These are phyloP conservation scores for Mellivora capensis DNA, from an alignment of 2,113 vertebrate species.

Conservation along the genomic window DNA sequence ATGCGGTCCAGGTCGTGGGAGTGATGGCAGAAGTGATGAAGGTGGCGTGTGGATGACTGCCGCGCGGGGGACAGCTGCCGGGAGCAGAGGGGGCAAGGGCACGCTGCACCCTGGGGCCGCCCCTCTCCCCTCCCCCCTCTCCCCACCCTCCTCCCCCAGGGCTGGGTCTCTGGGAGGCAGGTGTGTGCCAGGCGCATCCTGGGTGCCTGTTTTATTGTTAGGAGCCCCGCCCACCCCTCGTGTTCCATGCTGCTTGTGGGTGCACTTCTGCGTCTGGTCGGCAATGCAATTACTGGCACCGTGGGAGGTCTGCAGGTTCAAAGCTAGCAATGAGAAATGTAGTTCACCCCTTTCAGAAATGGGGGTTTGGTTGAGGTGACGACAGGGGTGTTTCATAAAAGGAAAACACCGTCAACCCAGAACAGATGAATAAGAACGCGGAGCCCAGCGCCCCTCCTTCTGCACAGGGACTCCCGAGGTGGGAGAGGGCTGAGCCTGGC, in stretches of 20 bases:
- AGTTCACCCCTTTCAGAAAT: slow-evolving; percentile 77
- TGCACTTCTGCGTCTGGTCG: slow-evolving; percentile 78
- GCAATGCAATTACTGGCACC: slow-evolving; percentile 83
- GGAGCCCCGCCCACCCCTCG: slow-evolving; percentile 73
- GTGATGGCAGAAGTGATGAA: accelerated
- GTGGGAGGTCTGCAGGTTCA: slow-evolving; percentile 82
- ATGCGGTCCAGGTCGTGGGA: neutral
- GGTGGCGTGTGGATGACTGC: neutral
- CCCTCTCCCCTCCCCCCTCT: neutral
- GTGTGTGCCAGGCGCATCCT: slow-evolving; percentile 40
- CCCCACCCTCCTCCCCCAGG: neutral
- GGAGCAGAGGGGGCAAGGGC: neutral
- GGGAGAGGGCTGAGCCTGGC: neutral
- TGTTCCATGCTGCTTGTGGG: slow-evolving; percentile 78
- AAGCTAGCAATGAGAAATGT: slow-evolving; percentile 80
- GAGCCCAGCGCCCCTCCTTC: neutral
- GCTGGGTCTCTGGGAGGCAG: slow-evolving; percentile 60
- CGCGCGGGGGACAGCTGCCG: accelerated
- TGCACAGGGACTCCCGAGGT: slow-evolving; percentile 44
- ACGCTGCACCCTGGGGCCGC: neutral
- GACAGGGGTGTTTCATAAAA: neutral
- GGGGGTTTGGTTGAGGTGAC: slow-evolving; percentile 60
- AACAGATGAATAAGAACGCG: neutral
- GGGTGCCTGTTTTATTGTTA: slow-evolving; percentile 75
- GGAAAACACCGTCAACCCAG: neutral